Conservation (phyloP, 2,888 invertebrate genomes). For the Idaea biselata region DNA sequence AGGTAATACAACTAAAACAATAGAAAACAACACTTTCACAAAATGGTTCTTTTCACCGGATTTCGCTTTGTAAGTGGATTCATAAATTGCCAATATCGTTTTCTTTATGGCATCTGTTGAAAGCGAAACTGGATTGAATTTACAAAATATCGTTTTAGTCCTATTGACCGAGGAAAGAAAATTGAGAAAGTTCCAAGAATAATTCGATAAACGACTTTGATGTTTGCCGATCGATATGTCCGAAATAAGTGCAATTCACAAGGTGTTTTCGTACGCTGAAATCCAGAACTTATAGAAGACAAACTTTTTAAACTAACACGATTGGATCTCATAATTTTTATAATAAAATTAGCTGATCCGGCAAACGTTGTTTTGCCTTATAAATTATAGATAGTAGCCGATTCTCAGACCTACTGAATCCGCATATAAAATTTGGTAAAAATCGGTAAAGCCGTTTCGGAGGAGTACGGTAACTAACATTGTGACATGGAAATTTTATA, state of each 20-base stretch:
- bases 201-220: not conserved
- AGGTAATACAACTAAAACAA: not conserved
- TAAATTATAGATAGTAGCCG: no score
- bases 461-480: no score
- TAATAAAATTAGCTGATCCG: no score
- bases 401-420: no score
- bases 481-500: no score
- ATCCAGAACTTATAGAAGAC: no score
- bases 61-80: slow-evolving; percentile 1
- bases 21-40: not conserved
- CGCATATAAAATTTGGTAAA: no score
- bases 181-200: not conserved
- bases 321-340: no score
- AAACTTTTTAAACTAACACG: no score
- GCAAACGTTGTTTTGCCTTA: no score
- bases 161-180: not conserved
- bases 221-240: not conserved
- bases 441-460: no score
- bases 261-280: not conserved
- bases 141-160: not conserved
- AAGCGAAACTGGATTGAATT: not conserved
- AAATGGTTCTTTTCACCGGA: not conserved
- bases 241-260: not conserved
- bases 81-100: slow-evolving; percentile 1
- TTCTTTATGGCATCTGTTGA: not conserved